Evolutionary conservation across 1,140 invertebrate species (phyloP).

Genomic region (Heliconius nattereri): DNA sequence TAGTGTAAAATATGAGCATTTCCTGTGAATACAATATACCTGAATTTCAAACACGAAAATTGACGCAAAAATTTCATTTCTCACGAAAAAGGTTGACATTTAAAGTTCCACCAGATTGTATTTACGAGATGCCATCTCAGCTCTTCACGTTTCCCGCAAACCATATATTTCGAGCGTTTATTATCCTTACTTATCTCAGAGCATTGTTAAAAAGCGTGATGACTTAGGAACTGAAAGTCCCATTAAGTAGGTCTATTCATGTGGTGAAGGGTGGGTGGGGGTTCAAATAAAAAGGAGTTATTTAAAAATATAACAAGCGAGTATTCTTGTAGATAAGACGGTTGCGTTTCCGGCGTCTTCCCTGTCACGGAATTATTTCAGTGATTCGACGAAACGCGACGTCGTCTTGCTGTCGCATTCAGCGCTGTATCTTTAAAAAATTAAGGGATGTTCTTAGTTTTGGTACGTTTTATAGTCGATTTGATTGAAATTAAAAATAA

Average conservation of each 20-base stretch:
- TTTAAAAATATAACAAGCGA: slow-evolving; percentile 80
- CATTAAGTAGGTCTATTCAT: slow-evolving; percentile 79
- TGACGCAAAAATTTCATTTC: background rate
- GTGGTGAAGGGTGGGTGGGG: slow-evolving; percentile 59
- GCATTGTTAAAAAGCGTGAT: slow-evolving; percentile 78
- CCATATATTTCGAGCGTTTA: slow-evolving; percentile 56
- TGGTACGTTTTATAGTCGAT: background rate
- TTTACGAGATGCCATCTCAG: slow-evolving; percentile 3
- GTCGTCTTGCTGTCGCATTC: slow-evolving; percentile 75
- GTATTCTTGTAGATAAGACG: slow-evolving; percentile 78
- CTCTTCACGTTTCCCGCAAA: slow-evolving; percentile 12
- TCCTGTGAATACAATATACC: background rate
- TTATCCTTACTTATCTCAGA: slow-evolving; percentile 78
- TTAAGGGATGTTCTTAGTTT: slow-evolving; percentile 53
- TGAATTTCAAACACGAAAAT: background rate
- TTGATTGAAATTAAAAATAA: too few relatives aligned
- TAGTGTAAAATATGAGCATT: background rate
- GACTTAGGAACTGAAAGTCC: slow-evolving; percentile 79
- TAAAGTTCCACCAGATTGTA: slow-evolving; percentile 2
- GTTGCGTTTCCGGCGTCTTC: slow-evolving; percentile 74
- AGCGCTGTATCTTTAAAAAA: slow-evolving; percentile 78
- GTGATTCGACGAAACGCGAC: slow-evolving; percentile 72
- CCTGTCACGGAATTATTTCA: slow-evolving; percentile 75
- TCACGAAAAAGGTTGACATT: slow-evolving; percentile 1
- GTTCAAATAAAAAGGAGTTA: slow-evolving; percentile 79